A percentile compares a stretch with the other conserved stretches of the same genome.
Evolutionary conservation across 92 coral and sea anemone genomes (phyloP).

Genomic region (Porites cylindrica): DNA sequence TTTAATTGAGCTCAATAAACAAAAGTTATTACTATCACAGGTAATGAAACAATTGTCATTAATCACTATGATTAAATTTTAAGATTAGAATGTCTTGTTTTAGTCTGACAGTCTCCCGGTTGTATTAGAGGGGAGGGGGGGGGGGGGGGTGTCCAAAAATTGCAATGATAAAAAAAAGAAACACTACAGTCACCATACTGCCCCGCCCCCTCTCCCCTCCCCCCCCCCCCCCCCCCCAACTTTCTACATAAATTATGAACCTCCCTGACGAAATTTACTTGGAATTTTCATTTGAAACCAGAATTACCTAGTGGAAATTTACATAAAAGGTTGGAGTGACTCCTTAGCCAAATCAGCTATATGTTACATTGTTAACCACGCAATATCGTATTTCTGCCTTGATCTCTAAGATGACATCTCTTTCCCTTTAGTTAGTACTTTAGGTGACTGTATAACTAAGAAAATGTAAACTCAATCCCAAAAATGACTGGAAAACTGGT

Average conservation of each 20-base stretch:
- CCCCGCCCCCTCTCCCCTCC: too few species aligned
- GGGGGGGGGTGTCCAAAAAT: not conserved
- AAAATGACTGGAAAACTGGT: conserved; percentile 11
- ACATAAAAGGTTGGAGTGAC: too few species aligned
- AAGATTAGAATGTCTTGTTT: conserved; percentile 1
- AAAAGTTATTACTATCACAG: not conserved
- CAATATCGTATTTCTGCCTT: conserved; percentile 7
- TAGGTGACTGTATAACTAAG: not conserved
- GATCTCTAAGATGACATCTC: not conserved
- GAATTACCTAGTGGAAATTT: too few species aligned
- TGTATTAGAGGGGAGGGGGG: too few species aligned
- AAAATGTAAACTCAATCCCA: conserved; percentile 10
- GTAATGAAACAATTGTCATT: conserved; percentile 1
- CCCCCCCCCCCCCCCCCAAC: conserved; percentile 2
- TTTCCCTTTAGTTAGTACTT: conserved; percentile 8
- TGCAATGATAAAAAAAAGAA: not conserved
- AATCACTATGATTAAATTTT: not conserved
- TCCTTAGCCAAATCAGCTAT: not conserved
- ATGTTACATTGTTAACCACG: not conserved
- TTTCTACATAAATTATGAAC: too few species aligned
- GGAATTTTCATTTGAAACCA: too few species aligned
- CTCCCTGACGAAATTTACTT: too few species aligned
- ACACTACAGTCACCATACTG: too few species aligned
- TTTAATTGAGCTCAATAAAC: conserved; percentile 4
- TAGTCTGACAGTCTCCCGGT: not conserved